A percentile compares a stretch with the other conserved stretches of the same genome.
phyloP scores from a whole-genome alignment of 2,113 vertebrate genomes.

The Chunga burmeisteri region DNA sequence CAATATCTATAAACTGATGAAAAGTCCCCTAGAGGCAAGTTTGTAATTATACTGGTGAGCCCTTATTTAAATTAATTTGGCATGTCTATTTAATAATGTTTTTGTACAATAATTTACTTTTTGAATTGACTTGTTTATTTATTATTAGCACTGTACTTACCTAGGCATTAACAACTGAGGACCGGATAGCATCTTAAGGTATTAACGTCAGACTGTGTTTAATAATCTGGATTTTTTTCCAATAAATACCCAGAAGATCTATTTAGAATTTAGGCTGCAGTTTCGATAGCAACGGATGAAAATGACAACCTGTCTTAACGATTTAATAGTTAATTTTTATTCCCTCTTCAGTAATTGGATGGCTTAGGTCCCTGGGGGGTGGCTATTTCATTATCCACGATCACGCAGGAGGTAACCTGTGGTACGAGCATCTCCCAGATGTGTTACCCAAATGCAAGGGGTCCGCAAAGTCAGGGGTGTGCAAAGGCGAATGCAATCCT shows the following conservation, averaged over 20 bases:
- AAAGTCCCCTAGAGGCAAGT: not conserved
- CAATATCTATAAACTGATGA: not conserved
- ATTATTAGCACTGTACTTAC: not conserved
- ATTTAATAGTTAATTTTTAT: not conserved
- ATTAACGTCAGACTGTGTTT: not conserved
- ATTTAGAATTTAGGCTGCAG: not conserved
- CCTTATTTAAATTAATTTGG: not conserved
- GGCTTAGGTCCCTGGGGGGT: not conserved
- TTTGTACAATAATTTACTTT: not conserved
- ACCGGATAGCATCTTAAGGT: not conserved
- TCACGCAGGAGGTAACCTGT: not conserved
- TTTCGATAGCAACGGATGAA: not conserved
- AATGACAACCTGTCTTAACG: not conserved
- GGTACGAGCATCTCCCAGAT: not conserved
- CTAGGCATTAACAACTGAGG: not conserved
- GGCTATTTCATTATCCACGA: not conserved
- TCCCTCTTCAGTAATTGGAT: not conserved
- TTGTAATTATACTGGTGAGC: not conserved
- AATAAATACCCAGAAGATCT: not conserved
- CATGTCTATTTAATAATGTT: not conserved
- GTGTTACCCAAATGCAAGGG: accelerated
- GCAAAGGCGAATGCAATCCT: too few relatives aligned
- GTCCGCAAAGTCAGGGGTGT: not conserved
- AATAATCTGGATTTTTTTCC: not conserved
- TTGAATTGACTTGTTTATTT: not conserved